Conservation (phyloP, 2,888 invertebrate genomes). For the Protophormia terraenovae region DNA sequence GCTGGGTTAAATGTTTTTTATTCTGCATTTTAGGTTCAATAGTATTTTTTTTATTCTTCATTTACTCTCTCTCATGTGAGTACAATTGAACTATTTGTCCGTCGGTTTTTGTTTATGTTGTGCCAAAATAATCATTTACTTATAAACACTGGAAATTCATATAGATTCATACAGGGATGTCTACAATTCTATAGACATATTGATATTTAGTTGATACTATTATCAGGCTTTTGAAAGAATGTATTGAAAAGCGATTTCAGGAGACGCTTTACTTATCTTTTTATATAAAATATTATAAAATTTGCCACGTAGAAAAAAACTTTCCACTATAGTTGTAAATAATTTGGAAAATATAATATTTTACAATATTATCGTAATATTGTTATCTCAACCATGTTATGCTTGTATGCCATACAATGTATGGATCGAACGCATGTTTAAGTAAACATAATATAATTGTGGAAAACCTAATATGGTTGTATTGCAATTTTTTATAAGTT, state of each 20-base stretch:
- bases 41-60: not conserved
- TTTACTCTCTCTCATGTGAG: constrained; percentile 6
- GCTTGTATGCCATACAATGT: no score
- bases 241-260: not conserved
- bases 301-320: no score
- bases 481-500: no score
- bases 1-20: constrained; percentile 77
- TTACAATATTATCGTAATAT: no score
- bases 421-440: no score
- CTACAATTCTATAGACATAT: not conserved
- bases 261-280: no score
- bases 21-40: constrained; percentile 16
- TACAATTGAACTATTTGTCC: constrained; percentile 56
- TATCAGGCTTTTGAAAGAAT: not conserved
- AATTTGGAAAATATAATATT: no score
- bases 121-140: constrained; percentile 77
- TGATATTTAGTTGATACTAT: not conserved
- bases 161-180: not conserved
- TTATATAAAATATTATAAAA: no score
- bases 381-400: no score
- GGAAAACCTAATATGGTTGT: no score
- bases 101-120: constrained; percentile 75
- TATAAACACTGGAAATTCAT: constrained; percentile 52
- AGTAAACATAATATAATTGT: no score
- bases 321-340: no score